These are phyloP conservation scores for Chascanopsetta lugubris DNA, from an alignment of 2,113 vertebrate genomes.

Conservation along the genomic window DNA sequence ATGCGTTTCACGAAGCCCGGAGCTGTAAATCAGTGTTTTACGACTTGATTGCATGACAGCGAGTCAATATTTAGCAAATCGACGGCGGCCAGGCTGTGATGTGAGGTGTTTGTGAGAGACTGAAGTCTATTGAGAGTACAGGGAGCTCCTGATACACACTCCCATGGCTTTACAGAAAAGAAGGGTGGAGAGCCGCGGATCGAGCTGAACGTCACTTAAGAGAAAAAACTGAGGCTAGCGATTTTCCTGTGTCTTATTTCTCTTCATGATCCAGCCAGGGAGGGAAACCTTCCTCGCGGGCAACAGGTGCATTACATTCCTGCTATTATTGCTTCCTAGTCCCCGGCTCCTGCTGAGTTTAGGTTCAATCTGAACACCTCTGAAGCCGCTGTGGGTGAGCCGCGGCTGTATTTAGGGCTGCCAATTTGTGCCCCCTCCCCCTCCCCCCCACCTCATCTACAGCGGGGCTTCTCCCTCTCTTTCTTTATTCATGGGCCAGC, in stretches of 20 bases:
- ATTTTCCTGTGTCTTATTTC: slow-evolving; percentile 52
- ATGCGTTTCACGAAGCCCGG: not conserved
- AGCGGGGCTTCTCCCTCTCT: slow-evolving; percentile 57
- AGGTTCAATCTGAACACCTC: slow-evolving; percentile 46
- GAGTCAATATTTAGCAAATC: slow-evolving; percentile 56
- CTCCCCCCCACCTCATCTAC: slow-evolving; percentile 17
- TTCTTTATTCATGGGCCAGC: slow-evolving; percentile 55
- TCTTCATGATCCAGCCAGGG: slow-evolving; percentile 40
- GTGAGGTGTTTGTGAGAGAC: slow-evolving; percentile 11
- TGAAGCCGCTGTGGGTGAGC: slow-evolving; percentile 40
- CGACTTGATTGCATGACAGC: slow-evolving; percentile 51
- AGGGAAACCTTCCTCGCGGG: slow-evolving; percentile 38
- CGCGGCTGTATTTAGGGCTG: slow-evolving; percentile 45
- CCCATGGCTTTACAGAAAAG: not conserved
- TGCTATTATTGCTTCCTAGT: slow-evolving; percentile 48
- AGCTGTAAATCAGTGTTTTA: slow-evolving; percentile 30
- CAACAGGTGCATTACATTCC: slow-evolving; percentile 57
- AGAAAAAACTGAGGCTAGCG: not conserved
- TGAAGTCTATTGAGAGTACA: slow-evolving; percentile 42
- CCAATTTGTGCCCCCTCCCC: slow-evolving; percentile 46
- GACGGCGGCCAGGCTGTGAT: not conserved
- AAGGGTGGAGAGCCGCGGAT: slow-evolving; percentile 23
- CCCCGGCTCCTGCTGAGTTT: slow-evolving; percentile 28
- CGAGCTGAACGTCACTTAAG: slow-evolving; percentile 10
- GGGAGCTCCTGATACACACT: not conserved